Evolutionary conservation across 2,113 vertebrate genomes (phyloP), one percentile per base, ranked within the genome.

Genomic region (Anarhynchus alexandrinus): DNA sequence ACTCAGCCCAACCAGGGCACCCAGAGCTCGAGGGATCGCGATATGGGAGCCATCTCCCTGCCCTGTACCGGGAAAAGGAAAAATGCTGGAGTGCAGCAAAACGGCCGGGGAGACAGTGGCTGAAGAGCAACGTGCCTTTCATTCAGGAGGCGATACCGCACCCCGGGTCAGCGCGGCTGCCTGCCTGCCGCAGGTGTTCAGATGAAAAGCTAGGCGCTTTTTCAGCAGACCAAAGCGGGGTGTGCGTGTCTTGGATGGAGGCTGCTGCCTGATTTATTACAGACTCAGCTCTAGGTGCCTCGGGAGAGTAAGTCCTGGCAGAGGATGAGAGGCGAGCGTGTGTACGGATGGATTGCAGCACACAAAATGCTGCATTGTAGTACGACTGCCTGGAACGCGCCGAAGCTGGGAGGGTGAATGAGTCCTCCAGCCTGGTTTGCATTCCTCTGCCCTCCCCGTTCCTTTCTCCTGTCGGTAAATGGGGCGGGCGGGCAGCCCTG

Each of bases 241-340:
- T 51, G 54, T 94, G 74, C 42, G 2, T 97, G 96, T 66, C 93
- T 95, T 95, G 96, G 95, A 93, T 26, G 54, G 78, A 93, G 74
- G 89, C 89, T 90, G 83, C 80, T 73, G 93, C 66, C 82, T 97
- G 95, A 95, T 96, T 95, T 86, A 93, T 93, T 58, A 62, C 74
- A 89, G 93, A 13, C 45, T 70, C 66, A 34, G 93, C 91, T 88
- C 43, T 72, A 80, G 89, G 93, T 96, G 93, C 94, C 93, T 93
- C 1, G 0, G 70, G 95, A 97, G 93, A 93, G 86, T 7, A 3
- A 58, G 74, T 10, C 47, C 91, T 97, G 97, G 97, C 97, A 95
- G 78, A 47, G 81, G 89, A 95, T 96, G 93, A 94, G 93, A 97
- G 91, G 71, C 26, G 1, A 54, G 91, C 20, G 1, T 73, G 73